Evolutionary conservation across 2,888 invertebrate genomes (phyloP).

Genomic region (Philopedon plagiatum): DNA sequence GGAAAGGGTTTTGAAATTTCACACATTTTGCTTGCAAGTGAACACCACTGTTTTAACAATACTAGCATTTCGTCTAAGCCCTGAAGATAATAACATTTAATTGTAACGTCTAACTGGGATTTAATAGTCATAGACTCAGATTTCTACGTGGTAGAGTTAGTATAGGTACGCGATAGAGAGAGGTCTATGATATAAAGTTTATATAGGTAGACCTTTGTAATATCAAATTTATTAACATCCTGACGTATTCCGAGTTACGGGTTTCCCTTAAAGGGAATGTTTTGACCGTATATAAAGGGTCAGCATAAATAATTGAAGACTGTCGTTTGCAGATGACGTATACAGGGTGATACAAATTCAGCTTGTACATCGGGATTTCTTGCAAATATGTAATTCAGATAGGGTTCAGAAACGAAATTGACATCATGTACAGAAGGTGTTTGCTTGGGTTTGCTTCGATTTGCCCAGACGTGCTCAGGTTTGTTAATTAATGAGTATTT

Average conservation of each 20-base stretch:
- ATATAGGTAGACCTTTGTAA: conserved; percentile 17
- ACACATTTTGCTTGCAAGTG: too few species aligned
- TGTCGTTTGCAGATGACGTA: neutral
- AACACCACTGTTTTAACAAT: neutral
- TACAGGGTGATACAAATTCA: too few species aligned
- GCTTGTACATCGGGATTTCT: too few species aligned
- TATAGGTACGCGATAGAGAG: neutral
- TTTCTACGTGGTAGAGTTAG: neutral
- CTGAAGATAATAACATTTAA: conserved; percentile 15
- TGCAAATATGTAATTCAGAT: too few species aligned
- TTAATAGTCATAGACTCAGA: conserved; percentile 23
- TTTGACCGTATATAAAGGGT: too few species aligned
- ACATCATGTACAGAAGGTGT: too few species aligned
- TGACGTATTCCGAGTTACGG: neutral
- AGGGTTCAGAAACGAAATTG: too few species aligned
- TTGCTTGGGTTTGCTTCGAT: too few species aligned
- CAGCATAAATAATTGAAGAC: conserved; percentile 1
- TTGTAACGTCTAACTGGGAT: conserved; percentile 13
- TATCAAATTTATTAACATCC: neutral
- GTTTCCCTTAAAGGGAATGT: neutral
- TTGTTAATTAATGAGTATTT: too few species aligned
- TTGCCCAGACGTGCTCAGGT: too few species aligned
- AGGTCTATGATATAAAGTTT: neutral
- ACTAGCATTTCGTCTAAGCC: neutral
- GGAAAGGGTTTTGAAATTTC: too few species aligned